Percentiles rank a stretch among this genome's conserved stretches.
Evolutionary conservation across 2,113 vertebrate genomes (phyloP).

Genomic region (Puntigrus tetrazona): DNA sequence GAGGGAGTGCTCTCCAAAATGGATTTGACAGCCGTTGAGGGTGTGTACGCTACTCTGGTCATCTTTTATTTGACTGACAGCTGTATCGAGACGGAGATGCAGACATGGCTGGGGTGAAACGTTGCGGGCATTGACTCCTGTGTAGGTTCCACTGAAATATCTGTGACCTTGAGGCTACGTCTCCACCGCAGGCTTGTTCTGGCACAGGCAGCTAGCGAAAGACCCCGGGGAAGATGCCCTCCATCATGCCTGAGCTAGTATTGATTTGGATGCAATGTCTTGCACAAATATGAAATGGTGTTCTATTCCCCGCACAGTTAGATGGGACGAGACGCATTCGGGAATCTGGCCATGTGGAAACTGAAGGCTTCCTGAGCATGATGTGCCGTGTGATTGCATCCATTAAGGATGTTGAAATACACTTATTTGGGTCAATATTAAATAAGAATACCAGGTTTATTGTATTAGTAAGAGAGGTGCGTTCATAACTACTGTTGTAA

Average conservation of each 20-base stretch:
- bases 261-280: conserved; percentile 28
- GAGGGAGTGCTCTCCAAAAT: conserved; percentile 40
- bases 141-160: conserved; percentile 23
- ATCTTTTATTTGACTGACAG: conserved; percentile 42
- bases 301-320: neutral
- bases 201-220: conserved; percentile 16
- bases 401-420: neutral
- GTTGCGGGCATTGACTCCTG: neutral
- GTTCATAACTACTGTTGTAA: neutral
- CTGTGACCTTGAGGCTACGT: conserved; percentile 35
- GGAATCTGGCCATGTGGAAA: neutral
- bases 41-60: conserved; percentile 7
- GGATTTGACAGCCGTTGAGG: conserved; percentile 44
- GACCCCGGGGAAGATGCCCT: conserved; percentile 11
- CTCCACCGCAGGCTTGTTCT: conserved; percentile 11
- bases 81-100: neutral
- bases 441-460: neutral
- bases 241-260: conserved; percentile 26
- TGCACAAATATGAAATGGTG: neutral
- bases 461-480: neutral
- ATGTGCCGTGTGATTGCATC: neutral
- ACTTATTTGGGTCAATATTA: neutral
- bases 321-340: neutral
- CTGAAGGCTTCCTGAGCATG: neutral
- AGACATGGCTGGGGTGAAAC: conserved; percentile 4